Percentiles rank a stretch among this genome's conserved stretches.
These are phyloP conservation scores for Galerucella pusilla DNA, from an alignment of 2,888 invertebrate genomes.

Conservation along the genomic window DNA sequence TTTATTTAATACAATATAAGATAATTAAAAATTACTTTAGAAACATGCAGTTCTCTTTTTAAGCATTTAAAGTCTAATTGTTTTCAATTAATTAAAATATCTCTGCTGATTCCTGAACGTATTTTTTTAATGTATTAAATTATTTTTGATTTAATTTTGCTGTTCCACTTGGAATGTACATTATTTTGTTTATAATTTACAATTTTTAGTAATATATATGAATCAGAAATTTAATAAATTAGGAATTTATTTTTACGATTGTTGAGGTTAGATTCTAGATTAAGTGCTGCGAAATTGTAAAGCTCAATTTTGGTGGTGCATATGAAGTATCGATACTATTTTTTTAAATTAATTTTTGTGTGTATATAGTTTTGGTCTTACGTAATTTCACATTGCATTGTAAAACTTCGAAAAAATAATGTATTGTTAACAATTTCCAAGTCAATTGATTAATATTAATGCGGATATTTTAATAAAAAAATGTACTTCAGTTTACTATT, in stretches of 20 bases:
- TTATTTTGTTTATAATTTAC: background rate
- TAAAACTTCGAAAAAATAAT: slow-evolving; percentile 16
- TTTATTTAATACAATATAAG: background rate
- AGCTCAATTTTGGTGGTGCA: slow-evolving; percentile 26
- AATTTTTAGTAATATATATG: background rate
- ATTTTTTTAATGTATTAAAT: background rate
- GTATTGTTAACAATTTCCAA: slow-evolving; percentile 32
- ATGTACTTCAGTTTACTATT: slow-evolving; percentile 42
- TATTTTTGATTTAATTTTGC: background rate
- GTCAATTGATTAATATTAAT: slow-evolving; percentile 35
- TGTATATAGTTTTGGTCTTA: slow-evolving; percentile 25
- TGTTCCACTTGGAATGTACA: background rate
- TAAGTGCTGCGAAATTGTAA: slow-evolving; percentile 3
- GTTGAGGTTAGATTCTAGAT: slow-evolving; percentile 15
- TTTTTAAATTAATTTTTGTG: background rate
- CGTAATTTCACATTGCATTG: slow-evolving; percentile 23
- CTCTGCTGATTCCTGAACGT: background rate
- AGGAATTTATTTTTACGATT: slow-evolving; percentile 3
- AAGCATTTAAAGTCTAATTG: background rate
- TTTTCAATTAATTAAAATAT: background rate
- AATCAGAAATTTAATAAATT: background rate
- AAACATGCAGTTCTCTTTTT: background rate
- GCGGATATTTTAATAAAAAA: slow-evolving; percentile 42
- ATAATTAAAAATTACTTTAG: background rate
- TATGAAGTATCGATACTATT: slow-evolving; percentile 6